Evolutionary conservation across 2,113 vertebrate species (phyloP).

Genomic region (Papio anubis): DNA sequence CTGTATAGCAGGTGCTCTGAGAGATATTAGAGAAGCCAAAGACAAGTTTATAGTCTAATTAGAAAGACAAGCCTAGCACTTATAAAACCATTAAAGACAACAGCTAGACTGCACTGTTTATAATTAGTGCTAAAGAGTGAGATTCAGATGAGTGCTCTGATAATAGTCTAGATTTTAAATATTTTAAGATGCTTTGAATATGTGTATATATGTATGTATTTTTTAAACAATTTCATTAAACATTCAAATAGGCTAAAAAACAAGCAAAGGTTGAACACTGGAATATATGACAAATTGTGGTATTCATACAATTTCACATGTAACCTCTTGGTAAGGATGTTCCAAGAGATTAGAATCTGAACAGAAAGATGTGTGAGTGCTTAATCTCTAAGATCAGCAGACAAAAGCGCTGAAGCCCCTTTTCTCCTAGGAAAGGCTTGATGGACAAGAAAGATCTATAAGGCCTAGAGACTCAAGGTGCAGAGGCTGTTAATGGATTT

Average conservation of each 20-base stretch:
- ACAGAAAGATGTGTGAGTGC: not conserved
- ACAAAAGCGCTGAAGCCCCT: not conserved
- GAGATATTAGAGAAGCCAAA: constrained; percentile 7
- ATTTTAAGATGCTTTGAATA: constrained; percentile 46
- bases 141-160: not conserved
- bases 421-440: not conserved
- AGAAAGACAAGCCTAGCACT: constrained; percentile 46
- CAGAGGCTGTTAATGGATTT: constrained; percentile 12
- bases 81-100: constrained; percentile 57
- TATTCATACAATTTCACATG: not conserved
- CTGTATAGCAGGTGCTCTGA: constrained; percentile 21
- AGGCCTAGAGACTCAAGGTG: not conserved
- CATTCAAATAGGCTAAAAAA: constrained; percentile 50
- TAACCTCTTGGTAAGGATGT: not conserved
- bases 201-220: not conserved
- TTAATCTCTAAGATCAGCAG: not conserved
- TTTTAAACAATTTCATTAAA: constrained; percentile 24
- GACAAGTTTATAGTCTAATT: constrained; percentile 51
- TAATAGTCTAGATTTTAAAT: constrained; percentile 42
- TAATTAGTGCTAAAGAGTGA: constrained; percentile 11
- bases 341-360: not conserved
- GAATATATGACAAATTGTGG: not conserved
- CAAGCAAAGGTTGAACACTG: not conserved
- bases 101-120: constrained; percentile 46
- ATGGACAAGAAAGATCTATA: not conserved